Conservation (phyloP, 2,113 vertebrate species). For the Xenotilapia leptura region DNA sequence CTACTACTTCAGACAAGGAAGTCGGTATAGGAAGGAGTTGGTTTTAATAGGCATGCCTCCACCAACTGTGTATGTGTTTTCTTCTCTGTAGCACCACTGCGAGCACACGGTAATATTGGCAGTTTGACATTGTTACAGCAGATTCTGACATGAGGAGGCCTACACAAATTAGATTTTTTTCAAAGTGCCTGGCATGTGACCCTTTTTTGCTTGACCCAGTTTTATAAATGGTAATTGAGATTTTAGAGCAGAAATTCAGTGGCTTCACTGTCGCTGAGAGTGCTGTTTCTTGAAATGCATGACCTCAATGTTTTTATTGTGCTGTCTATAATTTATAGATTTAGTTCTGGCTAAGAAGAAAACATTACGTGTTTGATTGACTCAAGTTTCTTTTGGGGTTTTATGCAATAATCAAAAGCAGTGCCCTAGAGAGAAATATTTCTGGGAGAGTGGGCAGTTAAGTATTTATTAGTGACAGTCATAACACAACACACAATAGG, state of each 20-base stretch:
- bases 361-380: not conserved
- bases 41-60: constrained; percentile 34
- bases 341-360: not conserved
- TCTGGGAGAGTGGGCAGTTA: constrained; percentile 4
- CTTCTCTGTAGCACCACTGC: constrained; percentile 1
- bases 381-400: not conserved
- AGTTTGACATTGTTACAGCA: constrained; percentile 2
- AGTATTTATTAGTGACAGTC: constrained; percentile 27
- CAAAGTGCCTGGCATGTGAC: not conserved
- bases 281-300: not conserved
- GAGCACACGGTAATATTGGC: not conserved
- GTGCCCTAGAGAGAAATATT: not conserved
- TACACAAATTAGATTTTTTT: not conserved
- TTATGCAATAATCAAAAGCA: constrained; percentile 10
- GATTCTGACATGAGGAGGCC: not conserved
- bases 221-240: not conserved
- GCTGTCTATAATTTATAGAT: not conserved
- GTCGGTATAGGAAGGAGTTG: not conserved
- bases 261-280: not conserved
- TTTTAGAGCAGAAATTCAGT: not conserved
- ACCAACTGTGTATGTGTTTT: constrained; percentile 49
- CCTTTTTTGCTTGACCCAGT: not conserved
- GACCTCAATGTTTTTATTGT: not conserved
- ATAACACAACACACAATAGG: not conserved
- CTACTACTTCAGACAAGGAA: constrained; percentile 2